phyloP scores from a whole-genome alignment of 2,113 vertebrate genomes.

The Numenius arquata region DNA sequence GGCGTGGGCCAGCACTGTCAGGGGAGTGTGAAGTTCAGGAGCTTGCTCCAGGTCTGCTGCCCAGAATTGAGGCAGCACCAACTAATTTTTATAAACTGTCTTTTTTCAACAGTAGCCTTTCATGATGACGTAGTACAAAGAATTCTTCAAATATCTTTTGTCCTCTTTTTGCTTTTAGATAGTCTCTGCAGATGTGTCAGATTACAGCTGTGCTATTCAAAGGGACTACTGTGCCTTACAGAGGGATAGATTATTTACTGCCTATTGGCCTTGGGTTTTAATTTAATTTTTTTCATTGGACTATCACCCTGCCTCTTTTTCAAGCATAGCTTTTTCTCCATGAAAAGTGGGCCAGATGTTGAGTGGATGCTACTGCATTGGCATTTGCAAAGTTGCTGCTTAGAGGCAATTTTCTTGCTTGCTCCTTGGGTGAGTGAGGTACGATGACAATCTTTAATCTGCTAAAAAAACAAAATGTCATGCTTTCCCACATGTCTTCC shows the following conservation, averaged over 20 bases:
- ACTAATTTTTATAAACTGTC: not conserved
- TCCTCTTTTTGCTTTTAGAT: not conserved
- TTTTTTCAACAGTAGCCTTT: not conserved
- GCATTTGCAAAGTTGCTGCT: not conserved
- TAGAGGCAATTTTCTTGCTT: not conserved
- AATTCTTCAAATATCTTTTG: not conserved
- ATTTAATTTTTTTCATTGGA: not conserved
- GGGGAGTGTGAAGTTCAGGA: not conserved
- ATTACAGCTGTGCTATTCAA: not conserved
- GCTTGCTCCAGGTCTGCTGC: not conserved
- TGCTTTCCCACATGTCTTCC: not conserved
- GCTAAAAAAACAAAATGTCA: not conserved
- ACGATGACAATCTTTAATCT: not conserved
- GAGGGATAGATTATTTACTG: not conserved
- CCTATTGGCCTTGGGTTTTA: not conserved
- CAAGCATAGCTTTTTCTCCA: not conserved
- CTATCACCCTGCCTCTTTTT: not conserved
- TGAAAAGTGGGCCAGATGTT: not conserved
- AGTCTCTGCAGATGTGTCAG: not conserved
- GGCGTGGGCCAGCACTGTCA: too few species aligned
- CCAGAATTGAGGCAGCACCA: not conserved
- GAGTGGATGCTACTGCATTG: not conserved
- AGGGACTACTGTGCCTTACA: not conserved
- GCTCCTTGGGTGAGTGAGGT: not conserved
- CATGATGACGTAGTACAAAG: rapidly evolving